Base-by-base conservation (phyloP, 2,113 vertebrate species). In the Ailurus styani region DNA sequence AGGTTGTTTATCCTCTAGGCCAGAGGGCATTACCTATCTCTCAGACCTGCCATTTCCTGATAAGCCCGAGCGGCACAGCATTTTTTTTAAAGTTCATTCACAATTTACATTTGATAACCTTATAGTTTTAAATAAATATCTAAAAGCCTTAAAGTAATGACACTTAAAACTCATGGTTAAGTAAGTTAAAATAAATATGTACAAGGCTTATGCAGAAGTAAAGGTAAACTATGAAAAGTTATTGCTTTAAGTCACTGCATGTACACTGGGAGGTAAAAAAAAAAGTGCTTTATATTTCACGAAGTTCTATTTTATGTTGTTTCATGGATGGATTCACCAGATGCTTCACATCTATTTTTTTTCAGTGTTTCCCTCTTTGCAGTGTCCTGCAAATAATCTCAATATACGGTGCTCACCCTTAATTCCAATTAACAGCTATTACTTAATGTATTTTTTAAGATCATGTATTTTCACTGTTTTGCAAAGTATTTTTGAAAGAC, bases 401-500 rank as follows among this genome's bases (percentile, higher is more conserved):
- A 87, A 75, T 47, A 57, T 50, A 60, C 7, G 54, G 18, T 13
- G 54, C 57, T 72, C 57, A 85, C 23, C 23, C 37, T 92, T 84
- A 62, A 92, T 87, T 42, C 87, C 78, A 81, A 82, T 37, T 18
- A 70, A 57, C 40, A 70, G 83, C 20, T 79, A 64, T 42, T 79
- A 42, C 31, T 91, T 86, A 37, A 95, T 12, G 12, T 29, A 68
- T 55, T 54, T 86, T 87, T 95, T 66, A 83, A 91, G 87, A 70
- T 64, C 37, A 40, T 9, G 45, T 1, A 64, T 93, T 94, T 92
- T 64, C 55, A 55, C 29, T 79, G 62, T 66, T 79, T 87, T 55
- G 55, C 75, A 64, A 83, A 79, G 54, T 92, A 79, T 70, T 97
- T 96, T 75, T 84, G 13, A 96, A 94, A 93, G 62, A 75, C 29